Evolutionary conservation across 2,888 invertebrate genomes (phyloP).

Genomic region (Serripes groenlandicus): DNA sequence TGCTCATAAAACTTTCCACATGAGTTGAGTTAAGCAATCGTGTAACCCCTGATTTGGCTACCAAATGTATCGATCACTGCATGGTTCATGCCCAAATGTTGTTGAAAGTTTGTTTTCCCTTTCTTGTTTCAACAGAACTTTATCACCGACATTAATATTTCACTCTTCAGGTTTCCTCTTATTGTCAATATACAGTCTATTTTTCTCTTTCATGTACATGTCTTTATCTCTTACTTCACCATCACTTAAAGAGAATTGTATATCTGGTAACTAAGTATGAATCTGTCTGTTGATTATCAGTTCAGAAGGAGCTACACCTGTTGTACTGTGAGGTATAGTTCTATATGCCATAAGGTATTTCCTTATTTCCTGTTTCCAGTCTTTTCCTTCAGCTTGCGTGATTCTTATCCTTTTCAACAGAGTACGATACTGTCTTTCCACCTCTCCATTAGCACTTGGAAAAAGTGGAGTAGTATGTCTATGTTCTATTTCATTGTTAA

Average conservation of each 20-base stretch:
- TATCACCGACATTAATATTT: constrained; percentile 39
- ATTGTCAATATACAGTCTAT: constrained; percentile 32
- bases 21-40: too few relatives aligned
- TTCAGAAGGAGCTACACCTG: constrained; percentile 56
- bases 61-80: too few relatives aligned
- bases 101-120: constrained; percentile 38
- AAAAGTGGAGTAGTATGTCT: constrained; percentile 52
- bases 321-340: constrained; percentile 60
- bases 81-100: constrained; percentile 28
- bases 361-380: constrained; percentile 51
- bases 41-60: too few relatives aligned
- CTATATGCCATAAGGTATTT: constrained; percentile 61
- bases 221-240: constrained; percentile 45
- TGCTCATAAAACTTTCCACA: too few relatives aligned
- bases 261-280: constrained; percentile 55
- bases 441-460: constrained; percentile 66
- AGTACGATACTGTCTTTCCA: constrained; percentile 66
- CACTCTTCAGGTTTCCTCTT: constrained; percentile 20
- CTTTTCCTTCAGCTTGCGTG: constrained; percentile 41
- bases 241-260: neutral
- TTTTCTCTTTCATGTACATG: constrained; percentile 14
- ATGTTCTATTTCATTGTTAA: constrained; percentile 57
- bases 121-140: constrained; percentile 36
- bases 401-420: constrained; percentile 64
- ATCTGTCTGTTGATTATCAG: constrained; percentile 55